These are phyloP conservation scores for Gambusia affinis DNA, from an alignment of 2,113 vertebrate species.

Conservation along the genomic window DNA sequence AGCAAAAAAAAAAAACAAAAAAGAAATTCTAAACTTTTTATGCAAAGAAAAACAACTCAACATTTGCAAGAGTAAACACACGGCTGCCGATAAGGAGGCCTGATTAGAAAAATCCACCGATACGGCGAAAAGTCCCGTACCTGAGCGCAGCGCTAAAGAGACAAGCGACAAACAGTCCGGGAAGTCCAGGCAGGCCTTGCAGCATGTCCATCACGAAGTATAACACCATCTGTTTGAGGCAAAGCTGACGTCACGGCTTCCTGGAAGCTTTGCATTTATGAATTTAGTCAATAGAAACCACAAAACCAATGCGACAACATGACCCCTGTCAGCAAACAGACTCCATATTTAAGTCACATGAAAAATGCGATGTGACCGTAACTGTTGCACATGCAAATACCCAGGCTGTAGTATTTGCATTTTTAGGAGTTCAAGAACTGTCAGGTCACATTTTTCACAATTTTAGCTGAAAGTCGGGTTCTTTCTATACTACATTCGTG, in stretches of 20 bases:
- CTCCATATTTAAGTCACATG: background rate
- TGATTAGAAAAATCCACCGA: background rate
- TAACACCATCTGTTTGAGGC: constrained; percentile 85
- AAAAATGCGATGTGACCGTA: fast-evolving
- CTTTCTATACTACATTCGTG: background rate
- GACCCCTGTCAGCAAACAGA: background rate
- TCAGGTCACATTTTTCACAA: background rate
- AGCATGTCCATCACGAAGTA: constrained; percentile 96
- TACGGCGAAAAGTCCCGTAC: constrained; percentile 62
- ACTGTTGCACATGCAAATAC: constrained; percentile 9
- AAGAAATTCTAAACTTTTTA: too few relatives aligned
- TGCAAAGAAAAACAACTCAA: background rate
- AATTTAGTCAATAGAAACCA: background rate
- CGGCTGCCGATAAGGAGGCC: background rate
- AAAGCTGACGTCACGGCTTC: background rate
- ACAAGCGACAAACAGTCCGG: constrained; percentile 93
- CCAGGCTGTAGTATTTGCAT: background rate
- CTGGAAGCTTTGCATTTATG: fast-evolving
- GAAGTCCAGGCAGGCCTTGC: constrained; percentile 85
- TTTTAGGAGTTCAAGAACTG: background rate
- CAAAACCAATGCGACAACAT: background rate
- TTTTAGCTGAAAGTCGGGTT: too few relatives aligned
- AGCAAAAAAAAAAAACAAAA: too few relatives aligned
- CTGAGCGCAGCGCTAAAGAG: constrained; percentile 95
- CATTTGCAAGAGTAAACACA: background rate